Evolutionary conservation across 2,797 vertebrate genomes (phyloP).

Genomic region (Xiphorhynchus erythropygius): DNA sequence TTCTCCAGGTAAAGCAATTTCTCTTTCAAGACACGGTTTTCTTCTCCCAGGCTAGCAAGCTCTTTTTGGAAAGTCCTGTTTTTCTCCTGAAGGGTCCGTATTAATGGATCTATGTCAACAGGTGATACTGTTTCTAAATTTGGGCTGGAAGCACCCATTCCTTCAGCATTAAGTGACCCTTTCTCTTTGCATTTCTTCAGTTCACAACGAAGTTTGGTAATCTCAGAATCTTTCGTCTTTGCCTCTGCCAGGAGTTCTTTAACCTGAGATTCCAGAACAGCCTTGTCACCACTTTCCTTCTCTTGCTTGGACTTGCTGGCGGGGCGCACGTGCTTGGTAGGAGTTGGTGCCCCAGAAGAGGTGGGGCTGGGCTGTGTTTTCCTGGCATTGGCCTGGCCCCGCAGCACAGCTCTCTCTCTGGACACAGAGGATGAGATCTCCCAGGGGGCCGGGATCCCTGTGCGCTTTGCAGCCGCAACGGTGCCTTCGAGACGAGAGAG

Average conservation of each 20-base stretch:
- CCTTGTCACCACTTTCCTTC: conserved; percentile 81
- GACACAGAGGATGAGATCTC: conserved; percentile 83
- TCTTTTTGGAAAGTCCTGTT: conserved; percentile 89
- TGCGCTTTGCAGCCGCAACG: conserved; percentile 82
- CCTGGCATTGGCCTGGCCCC: conserved; percentile 80
- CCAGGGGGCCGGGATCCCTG: conserved; percentile 91
- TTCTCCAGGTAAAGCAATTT: conserved; percentile 86
- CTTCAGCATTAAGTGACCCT: conserved; percentile 58
- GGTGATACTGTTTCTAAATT: conserved; percentile 61
- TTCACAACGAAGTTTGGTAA: conserved; percentile 89
- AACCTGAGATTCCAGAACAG: conserved; percentile 88
- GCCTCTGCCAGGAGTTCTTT: conserved; percentile 92
- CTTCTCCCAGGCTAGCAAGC: conserved; percentile 85
- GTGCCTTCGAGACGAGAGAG: conserved; percentile 71
- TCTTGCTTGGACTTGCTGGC: conserved; percentile 83
- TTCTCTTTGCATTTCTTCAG: conserved; percentile 86
- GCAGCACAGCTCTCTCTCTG: conserved; percentile 84
- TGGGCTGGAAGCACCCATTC: conserved; percentile 63
- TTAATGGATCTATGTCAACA: conserved; percentile 78
- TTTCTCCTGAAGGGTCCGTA: conserved; percentile 87
- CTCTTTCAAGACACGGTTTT: conserved; percentile 89
- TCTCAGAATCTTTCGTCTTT: conserved; percentile 94
- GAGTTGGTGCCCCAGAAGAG: conserved; percentile 85
- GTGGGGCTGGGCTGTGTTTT: conserved; percentile 88
- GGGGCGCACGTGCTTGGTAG: conserved; percentile 85